These are phyloP conservation scores for Pilophorus perplexus DNA, from an alignment of 2,888 invertebrate species.

Conservation along the genomic window DNA sequence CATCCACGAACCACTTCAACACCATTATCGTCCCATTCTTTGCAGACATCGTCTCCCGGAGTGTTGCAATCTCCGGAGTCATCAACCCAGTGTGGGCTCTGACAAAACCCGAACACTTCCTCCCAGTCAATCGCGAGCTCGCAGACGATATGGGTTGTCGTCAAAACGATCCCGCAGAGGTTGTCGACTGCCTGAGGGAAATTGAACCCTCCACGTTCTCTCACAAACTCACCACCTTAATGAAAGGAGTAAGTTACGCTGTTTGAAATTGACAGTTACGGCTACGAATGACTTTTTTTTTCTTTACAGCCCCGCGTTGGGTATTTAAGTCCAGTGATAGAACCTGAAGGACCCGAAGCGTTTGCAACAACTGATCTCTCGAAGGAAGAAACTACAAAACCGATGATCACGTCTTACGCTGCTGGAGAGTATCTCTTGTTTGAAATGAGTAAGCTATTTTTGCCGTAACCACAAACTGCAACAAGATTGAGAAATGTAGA, in stretches of 20 bases:
- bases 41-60: constrained; percentile 38
- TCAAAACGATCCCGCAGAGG: neutral
- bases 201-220: neutral
- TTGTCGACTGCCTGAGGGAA: neutral
- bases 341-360: constrained; percentile 33
- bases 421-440: constrained; percentile 38
- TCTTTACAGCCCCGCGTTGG: too few species aligned
- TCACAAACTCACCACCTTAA: too few species aligned
- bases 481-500: too few species aligned
- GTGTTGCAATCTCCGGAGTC: constrained; percentile 38
- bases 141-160: neutral
- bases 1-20: too few species aligned
- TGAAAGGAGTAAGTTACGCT: too few species aligned
- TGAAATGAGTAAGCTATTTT: constrained; percentile 21
- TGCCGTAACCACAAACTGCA: too few species aligned
- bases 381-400: constrained; percentile 11
- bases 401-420: constrained; percentile 29
- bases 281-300: too few species aligned
- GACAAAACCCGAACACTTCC: neutral
- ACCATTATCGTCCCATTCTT: too few species aligned
- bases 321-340: constrained; percentile 40
- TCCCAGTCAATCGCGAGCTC: neutral
- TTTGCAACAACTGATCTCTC: constrained; percentile 32
- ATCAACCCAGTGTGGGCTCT: constrained; percentile 30
- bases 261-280: too few species aligned